phyloP scores from a whole-genome alignment of 1,140 invertebrate genomes.

The Ips nitidus region DNA sequence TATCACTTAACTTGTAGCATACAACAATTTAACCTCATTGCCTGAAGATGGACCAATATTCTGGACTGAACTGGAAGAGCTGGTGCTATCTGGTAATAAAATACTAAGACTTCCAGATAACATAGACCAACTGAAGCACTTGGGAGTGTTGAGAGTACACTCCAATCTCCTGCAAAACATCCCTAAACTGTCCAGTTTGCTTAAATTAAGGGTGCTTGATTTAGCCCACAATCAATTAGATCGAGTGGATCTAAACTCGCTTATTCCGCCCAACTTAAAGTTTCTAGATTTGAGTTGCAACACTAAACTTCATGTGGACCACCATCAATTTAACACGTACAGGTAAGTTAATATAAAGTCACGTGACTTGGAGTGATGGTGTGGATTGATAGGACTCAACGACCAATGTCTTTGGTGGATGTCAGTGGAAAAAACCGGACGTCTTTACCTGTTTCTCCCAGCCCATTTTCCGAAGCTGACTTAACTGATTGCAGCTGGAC shows the following conservation, averaged over 20 bases:
- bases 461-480: conserved; percentile 60
- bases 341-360: conserved; percentile 36
- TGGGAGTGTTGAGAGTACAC: conserved; percentile 76
- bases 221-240: conserved; percentile 83
- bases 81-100: conserved; percentile 81
- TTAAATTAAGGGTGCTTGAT: conserved; percentile 76
- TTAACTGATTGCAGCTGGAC: conserved; percentile 67
- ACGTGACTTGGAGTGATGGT: neutral
- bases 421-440: conserved; percentile 75
- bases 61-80: conserved; percentile 78
- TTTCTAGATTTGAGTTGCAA: conserved; percentile 85
- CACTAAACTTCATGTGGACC: conserved; percentile 75
- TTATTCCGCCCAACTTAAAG: conserved; percentile 79
- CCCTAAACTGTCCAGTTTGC: conserved; percentile 73
- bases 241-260: conserved; percentile 69
- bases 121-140: conserved; percentile 68
- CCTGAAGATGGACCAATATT: conserved; percentile 73
- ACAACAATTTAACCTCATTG: conserved; percentile 73
- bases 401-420: conserved; percentile 79
- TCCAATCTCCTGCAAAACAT: conserved; percentile 75
- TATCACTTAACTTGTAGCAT: conserved; percentile 57
- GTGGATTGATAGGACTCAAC: conserved; percentile 58
- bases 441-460: conserved; percentile 62
- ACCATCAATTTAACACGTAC: conserved; percentile 76
- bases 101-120: conserved; percentile 75